A percentile compares a stretch with the other conserved stretches of the same genome.
Evolutionary conservation across 2,888 invertebrate genomes (phyloP).

Genomic region (Hirudinaria manillensis): DNA sequence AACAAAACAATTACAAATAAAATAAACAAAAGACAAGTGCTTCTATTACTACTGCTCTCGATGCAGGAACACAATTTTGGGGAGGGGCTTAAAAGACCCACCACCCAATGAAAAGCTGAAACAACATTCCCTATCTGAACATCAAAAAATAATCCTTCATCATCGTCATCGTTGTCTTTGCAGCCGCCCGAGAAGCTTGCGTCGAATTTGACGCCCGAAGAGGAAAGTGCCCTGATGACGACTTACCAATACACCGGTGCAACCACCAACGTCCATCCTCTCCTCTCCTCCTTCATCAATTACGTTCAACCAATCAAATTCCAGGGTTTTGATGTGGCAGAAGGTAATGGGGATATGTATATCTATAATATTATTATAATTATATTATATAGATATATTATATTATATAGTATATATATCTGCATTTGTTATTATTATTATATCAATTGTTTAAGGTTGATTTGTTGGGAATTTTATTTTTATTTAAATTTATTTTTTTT

Average conservation of each 20-base stretch:
- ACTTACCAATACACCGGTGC: slow-evolving; percentile 78
- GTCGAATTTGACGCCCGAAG: slow-evolving; percentile 53
- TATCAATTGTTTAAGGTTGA: not conserved
- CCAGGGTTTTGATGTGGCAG: slow-evolving; percentile 91
- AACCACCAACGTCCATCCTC: slow-evolving; percentile 96
- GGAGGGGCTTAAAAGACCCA: too few relatives aligned
- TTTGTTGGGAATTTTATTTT: too few relatives aligned
- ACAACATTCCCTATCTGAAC: too few relatives aligned
- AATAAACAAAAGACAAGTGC: too few relatives aligned
- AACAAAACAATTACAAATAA: too few relatives aligned
- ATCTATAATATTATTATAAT: slow-evolving; percentile 51
- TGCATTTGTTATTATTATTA: not conserved
- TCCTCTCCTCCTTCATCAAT: slow-evolving; percentile 96
- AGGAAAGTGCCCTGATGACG: slow-evolving; percentile 54
- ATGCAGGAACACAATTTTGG: too few relatives aligned
- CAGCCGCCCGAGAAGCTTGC: too few relatives aligned
- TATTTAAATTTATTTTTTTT: not conserved
- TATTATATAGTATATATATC: not conserved
- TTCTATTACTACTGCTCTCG: too few relatives aligned
- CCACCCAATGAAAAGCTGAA: too few relatives aligned
- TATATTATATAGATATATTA: not conserved
- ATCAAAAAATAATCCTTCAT: too few relatives aligned
- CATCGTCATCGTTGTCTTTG: too few relatives aligned
- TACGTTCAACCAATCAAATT: slow-evolving; percentile 99
- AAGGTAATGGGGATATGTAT: slow-evolving; percentile 63